A percentile compares a stretch with the other conserved stretches of the same genome.
Evolutionary conservation across 2,797 vertebrate genomes (phyloP).

Genomic region (Microctenopoma lineatum): DNA sequence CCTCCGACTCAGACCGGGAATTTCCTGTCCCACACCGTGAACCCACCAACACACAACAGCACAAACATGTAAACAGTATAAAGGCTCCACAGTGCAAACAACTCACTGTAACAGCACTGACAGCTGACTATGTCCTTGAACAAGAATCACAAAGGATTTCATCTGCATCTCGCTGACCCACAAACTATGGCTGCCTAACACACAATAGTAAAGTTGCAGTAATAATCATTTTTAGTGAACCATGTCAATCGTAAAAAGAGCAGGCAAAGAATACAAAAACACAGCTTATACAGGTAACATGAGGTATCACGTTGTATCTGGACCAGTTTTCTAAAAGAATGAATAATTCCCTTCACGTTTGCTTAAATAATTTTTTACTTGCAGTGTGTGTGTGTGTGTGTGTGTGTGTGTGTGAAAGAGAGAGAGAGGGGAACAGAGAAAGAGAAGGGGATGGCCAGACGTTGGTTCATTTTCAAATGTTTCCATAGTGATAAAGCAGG

Average conservation of each 20-base stretch:
- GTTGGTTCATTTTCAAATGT: constrained; percentile 65
- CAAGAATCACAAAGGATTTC: not conserved
- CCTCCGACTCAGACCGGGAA: constrained; percentile 30
- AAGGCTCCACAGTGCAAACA: not conserved
- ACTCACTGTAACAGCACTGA: too few species aligned
- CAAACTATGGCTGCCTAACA: too few species aligned
- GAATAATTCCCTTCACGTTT: too few species aligned
- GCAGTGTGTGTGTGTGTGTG: too few species aligned
- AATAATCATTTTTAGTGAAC: constrained; percentile 5
- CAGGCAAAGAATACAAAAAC: not conserved
- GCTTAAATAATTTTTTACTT: too few species aligned
- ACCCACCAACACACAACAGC: constrained; percentile 35
- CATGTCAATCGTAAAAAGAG: not conserved
- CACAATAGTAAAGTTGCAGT: not conserved
- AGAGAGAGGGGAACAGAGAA: not conserved
- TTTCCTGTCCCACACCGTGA: constrained; percentile 41
- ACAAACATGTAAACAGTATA: constrained; percentile 31
- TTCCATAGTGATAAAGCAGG: constrained; percentile 86
- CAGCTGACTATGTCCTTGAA: not conserved
- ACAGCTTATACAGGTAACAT: not conserved
- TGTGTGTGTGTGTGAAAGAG: not conserved
- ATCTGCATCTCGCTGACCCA: not conserved
- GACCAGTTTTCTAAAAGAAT: too few species aligned
- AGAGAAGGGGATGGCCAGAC: constrained; percentile 17
- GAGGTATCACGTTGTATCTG: not conserved